Base-by-base conservation (phyloP, 2,797 vertebrate species). In the Chaetodon trifasciatus region DNA sequence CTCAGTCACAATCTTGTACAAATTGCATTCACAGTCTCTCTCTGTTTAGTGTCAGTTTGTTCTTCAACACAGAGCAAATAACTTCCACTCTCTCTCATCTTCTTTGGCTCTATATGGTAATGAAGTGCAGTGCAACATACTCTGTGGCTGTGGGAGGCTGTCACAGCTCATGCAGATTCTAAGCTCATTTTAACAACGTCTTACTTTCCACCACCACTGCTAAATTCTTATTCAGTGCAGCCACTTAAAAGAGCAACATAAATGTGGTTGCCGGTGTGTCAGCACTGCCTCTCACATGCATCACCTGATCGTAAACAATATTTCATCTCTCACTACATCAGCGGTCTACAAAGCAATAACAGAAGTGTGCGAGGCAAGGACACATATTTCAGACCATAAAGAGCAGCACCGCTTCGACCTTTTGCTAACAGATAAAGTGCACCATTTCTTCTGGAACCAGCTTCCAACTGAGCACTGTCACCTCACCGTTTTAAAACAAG, bases 121-220 rank as follows among this genome's bases (percentile, higher is more conserved):
- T 88, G 68, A 86, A 67, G 70, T 75, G 55, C 58, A 72, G 62
- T 8, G 23, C 53, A 55, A 69, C 72, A 58, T 19, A 17, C 62
- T 58, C n/a, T 2, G 28, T 15, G 60, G 70, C 66, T 40, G 73
- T 21, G 37, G 68, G 70, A 86, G 64, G 83, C 37, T 84, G 74
- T 80, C 61, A 63, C 32, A 49, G 47, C 77, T 47, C 40, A 57
- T 13, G 64, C 19, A 37, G 32, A 53, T 76, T 73, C 65, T 16
- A 32, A 62, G 32, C 78, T 72, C 39, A 67, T 80, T 86, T 82
- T 76, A 77, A 84, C 70, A 77, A 79, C 8, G 9, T 61, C 77
- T n/a, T n/a, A n/a, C n/a, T 84, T 80, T 49, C 57, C 64, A 42
- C 44, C 19, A 8, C 23, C 17, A 4, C 67, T 24, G 4, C 24